phyloP scores from a whole-genome alignment of 2,888 invertebrate species.

The Priocnemis perturbator region DNA sequence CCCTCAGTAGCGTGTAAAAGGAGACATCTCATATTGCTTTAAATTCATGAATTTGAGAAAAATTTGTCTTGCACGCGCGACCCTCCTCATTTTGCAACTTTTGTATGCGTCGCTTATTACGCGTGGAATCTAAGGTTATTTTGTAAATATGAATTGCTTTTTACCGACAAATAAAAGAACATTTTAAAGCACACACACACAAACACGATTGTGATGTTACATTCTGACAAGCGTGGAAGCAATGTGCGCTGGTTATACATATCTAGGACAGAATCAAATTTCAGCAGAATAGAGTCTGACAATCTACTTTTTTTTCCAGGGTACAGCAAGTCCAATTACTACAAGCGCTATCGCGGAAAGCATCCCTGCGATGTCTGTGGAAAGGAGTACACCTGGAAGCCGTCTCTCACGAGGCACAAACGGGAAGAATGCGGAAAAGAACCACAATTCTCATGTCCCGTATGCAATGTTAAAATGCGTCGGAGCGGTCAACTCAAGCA shows the following conservation, averaged over 20 bases:
- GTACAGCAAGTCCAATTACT: constrained; percentile 40
- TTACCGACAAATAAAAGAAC: too few species aligned
- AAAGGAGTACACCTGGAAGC: constrained; percentile 67
- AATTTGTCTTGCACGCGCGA: too few species aligned
- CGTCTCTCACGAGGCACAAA: constrained; percentile 63
- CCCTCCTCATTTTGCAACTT: too few species aligned
- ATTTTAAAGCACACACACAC: background rate
- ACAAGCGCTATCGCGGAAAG: constrained; percentile 49
- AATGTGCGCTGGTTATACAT: too few species aligned
- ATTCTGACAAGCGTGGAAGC: too few species aligned
- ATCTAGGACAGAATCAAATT: too few species aligned
- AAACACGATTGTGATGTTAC: background rate
- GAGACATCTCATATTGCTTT: too few species aligned
- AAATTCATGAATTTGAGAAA: too few species aligned
- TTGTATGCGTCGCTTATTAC: too few species aligned
- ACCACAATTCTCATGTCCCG: constrained; percentile 71
- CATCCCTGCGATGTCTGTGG: constrained; percentile 62
- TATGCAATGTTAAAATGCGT: constrained; percentile 67
- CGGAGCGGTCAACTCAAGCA: constrained; percentile 66
- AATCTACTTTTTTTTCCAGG: constrained; percentile 44
- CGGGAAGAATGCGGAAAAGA: constrained; percentile 68
- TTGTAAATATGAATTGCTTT: too few species aligned
- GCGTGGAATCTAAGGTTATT: too few species aligned
- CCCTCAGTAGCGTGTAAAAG: too few species aligned
- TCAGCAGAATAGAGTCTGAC: constrained; percentile 10